Evolutionary conservation across 2,797 vertebrate genomes (phyloP).

Genomic region (Rachycentron canadum): DNA sequence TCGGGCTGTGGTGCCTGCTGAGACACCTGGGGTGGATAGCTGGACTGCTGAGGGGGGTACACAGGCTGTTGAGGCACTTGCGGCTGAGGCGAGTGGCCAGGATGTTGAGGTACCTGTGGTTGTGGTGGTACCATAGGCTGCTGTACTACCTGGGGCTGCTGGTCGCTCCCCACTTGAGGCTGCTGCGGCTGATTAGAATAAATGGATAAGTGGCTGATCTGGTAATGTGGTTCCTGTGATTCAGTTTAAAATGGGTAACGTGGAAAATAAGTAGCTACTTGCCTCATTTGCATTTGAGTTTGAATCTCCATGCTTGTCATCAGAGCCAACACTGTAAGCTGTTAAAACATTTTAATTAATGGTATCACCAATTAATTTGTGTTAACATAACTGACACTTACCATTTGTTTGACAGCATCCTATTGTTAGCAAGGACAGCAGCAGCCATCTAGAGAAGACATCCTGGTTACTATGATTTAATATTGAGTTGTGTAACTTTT

Average conservation of each 20-base stretch:
- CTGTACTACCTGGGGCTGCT: not conserved
- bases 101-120: no score
- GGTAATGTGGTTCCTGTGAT: not conserved
- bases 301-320: not conserved
- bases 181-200: not conserved
- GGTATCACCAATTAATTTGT: accelerated
- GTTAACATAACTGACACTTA: constrained; percentile 6
- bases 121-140: no score
- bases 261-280: constrained; percentile 19
- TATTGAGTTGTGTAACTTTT: not conserved
- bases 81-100: not conserved
- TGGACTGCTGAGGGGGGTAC: no score
- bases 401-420: constrained; percentile 17
- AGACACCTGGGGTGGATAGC: not conserved
- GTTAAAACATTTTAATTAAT: not conserved
- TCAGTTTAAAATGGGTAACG: not conserved
- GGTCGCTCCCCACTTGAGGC: not conserved
- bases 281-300: not conserved
- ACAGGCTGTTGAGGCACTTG: not conserved
- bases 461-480: not conserved
- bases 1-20: no score
- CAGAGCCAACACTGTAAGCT: constrained; percentile 5
- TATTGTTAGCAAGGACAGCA: constrained; percentile 34
- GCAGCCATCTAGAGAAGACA: constrained; percentile 27
- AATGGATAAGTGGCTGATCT: not conserved